Conservation (phyloP, 2,888 invertebrate genomes). For the Lasioglossum figueresi region DNA sequence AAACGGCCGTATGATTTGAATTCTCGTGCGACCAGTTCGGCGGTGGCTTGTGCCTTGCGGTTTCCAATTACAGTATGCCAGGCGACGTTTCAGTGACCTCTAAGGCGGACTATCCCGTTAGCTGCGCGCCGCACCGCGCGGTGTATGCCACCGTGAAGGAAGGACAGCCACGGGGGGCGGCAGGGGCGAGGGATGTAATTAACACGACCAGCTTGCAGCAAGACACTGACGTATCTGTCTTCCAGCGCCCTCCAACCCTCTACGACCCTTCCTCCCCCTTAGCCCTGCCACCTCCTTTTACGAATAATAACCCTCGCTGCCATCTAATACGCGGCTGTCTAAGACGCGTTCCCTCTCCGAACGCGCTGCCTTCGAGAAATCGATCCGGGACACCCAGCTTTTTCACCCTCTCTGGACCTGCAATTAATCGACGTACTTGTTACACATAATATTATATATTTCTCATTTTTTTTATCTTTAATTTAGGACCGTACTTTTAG, state of each 20-base stretch:
- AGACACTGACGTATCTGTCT: constrained; percentile 82
- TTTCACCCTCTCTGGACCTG: neutral
- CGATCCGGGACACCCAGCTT: neutral
- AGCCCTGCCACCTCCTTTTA: constrained; percentile 49
- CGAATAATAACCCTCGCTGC: constrained; percentile 8
- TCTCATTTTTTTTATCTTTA: too few species aligned
- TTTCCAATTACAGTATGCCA: constrained; percentile 76
- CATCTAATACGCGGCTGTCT: constrained; percentile 75
- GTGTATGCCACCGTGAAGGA: constrained; percentile 48
- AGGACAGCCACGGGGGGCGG: constrained; percentile 39
- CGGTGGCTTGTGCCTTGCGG: constrained; percentile 69
- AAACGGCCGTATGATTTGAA: constrained; percentile 60
- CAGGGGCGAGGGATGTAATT: constrained; percentile 76
- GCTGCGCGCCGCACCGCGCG: constrained; percentile 37
- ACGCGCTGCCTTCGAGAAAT: constrained; percentile 42
- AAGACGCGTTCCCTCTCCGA: constrained; percentile 61
- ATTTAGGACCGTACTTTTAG: too few species aligned
- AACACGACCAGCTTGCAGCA: constrained; percentile 78
- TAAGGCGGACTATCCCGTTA: constrained; percentile 68
- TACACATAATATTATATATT: neutral
- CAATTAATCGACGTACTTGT: neutral
- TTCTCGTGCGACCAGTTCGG: constrained; percentile 47
- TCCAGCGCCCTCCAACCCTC: constrained; percentile 64
- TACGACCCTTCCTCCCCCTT: constrained; percentile 70
- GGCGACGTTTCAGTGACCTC: constrained; percentile 74